These are phyloP conservation scores for Sebastes minor DNA, from an alignment of 2,797 vertebrate genomes.

Conservation along the genomic window DNA sequence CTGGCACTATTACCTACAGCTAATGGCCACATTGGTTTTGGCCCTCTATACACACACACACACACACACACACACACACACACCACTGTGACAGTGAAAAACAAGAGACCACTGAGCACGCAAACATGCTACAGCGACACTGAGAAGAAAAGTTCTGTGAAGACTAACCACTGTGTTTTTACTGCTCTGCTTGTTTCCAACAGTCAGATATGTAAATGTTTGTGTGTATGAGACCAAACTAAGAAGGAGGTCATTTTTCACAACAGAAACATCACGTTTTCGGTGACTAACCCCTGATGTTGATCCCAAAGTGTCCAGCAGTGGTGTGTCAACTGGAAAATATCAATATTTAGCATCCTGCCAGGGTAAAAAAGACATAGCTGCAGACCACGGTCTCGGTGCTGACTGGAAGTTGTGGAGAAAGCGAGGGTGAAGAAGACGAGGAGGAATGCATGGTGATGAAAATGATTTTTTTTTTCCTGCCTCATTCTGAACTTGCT, in stretches of 20 bases:
- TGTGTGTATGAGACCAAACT: conserved; percentile 32
- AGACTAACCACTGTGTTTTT: conserved; percentile 24
- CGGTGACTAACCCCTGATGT: background rate
- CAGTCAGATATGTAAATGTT: conserved; percentile 70
- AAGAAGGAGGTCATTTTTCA: background rate
- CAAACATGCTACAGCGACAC: background rate
- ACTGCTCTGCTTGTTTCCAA: conserved; percentile 35
- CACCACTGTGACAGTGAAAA: background rate
- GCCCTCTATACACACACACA: background rate
- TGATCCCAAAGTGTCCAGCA: background rate
- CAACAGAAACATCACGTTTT: background rate
- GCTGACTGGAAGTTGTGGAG: background rate
- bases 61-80: background rate
- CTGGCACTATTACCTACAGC: too few relatives aligned
- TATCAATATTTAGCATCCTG: background rate
- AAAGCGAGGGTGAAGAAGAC: background rate
- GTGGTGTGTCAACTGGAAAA: background rate
- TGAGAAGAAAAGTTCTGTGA: conserved; percentile 47
- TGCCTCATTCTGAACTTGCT: background rate
- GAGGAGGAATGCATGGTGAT: background rate
- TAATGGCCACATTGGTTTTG: background rate
- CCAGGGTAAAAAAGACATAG: background rate
- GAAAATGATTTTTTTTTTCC: background rate
- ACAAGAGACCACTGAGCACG: background rate
- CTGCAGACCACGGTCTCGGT: background rate